A percentile compares a stretch with the other conserved stretches of the same genome.
phyloP scores from a whole-genome alignment of 2,113 vertebrate genomes.

The Sander lucioperca region DNA sequence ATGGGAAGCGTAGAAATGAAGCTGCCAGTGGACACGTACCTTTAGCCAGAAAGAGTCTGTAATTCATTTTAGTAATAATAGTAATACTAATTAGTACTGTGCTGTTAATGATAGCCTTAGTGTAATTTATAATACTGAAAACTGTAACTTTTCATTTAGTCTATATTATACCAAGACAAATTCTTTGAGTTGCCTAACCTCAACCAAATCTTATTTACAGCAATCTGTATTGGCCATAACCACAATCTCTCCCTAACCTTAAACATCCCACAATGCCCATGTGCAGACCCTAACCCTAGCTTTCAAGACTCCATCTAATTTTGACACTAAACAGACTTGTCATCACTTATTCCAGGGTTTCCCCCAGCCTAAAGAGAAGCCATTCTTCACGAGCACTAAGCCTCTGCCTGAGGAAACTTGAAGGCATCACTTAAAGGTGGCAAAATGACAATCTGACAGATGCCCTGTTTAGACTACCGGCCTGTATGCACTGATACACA shows the following conservation, averaged over 20 bases:
- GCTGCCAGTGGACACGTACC: too few species aligned
- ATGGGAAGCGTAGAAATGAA: too few species aligned
- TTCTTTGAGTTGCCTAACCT: not conserved
- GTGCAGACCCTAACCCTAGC: not conserved
- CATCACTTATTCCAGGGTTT: conserved; percentile 85
- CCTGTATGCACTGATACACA: conserved; percentile 85
- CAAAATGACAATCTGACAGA: conserved; percentile 89
- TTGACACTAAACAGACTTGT: conserved; percentile 87
- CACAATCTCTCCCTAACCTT: not conserved
- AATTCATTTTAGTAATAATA: too few species aligned
- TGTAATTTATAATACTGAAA: too few species aligned
- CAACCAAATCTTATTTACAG: not conserved
- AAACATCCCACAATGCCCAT: not conserved
- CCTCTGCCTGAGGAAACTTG: conserved; percentile 84
- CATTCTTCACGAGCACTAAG: conserved; percentile 70
- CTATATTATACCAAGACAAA: not conserved
- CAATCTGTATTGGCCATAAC: not conserved
- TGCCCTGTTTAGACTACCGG: conserved; percentile 89
- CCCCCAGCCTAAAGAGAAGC: conserved; percentile 84
- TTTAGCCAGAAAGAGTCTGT: too few species aligned
- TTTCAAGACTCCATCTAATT: conserved; percentile 16
- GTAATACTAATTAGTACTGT: too few species aligned
- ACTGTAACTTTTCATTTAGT: not conserved
- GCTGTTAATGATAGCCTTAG: too few species aligned
- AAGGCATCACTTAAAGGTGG: conserved; percentile 91